A percentile compares a stretch with the other conserved stretches of the same genome.
phyloP scores from a whole-genome alignment of 2,797 vertebrate genomes.

The Hoplostethus atlanticus region DNA sequence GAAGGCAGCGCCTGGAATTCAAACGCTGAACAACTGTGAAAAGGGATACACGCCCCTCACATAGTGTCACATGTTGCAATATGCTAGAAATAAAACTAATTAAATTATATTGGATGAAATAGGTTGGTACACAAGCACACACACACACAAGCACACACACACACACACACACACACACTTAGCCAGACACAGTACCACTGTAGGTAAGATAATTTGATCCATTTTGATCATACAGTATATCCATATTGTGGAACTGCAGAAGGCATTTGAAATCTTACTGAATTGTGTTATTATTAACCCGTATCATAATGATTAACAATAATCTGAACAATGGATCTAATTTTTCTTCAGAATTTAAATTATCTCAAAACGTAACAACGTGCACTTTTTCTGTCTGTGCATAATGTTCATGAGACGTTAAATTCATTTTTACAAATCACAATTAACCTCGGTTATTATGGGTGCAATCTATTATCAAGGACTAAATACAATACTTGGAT shows the following conservation, averaged over 20 bases:
- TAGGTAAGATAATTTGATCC: not conserved
- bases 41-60: not conserved
- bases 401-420: not conserved
- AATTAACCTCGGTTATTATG: not conserved
- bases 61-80: not conserved
- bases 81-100: not conserved
- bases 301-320: slow-evolving; percentile 13
- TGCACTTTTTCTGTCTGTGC: not conserved
- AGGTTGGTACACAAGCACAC: not conserved
- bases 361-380: not conserved
- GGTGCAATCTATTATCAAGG: slow-evolving; percentile 4
- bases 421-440: slow-evolving; percentile 17
- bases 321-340: too few species aligned
- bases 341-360: too few species aligned
- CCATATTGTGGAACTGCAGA: slow-evolving; percentile 11
- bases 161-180: slow-evolving; percentile 38
- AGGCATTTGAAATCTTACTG: not conserved
- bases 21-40: not conserved
- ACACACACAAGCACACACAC: slow-evolving; percentile 10
- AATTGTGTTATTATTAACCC: not conserved
- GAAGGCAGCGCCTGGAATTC: not conserved
- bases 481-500: not conserved
- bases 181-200: slow-evolving; percentile 41
- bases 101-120: not conserved
- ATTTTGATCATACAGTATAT: not conserved